phyloP scores from a whole-genome alignment of 2,888 invertebrate species.

The Atethmia centrago region DNA sequence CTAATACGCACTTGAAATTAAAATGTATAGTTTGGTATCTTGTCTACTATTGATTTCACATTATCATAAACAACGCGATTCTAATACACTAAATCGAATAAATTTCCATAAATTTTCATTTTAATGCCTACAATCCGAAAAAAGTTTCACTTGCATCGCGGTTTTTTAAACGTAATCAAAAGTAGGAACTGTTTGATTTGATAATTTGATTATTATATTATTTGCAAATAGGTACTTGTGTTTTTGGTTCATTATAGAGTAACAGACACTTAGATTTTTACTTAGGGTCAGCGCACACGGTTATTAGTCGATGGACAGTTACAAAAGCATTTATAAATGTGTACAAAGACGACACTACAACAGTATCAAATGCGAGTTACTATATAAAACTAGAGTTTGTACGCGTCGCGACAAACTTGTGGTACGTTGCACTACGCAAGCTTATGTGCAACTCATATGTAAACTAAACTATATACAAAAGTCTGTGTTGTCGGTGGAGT shows the following conservation, averaged over 20 bases:
- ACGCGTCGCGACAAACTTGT: slow-evolving; percentile 10
- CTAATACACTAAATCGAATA: too few relatives aligned
- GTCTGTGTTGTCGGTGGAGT: slow-evolving; percentile 28
- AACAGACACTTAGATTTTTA: slow-evolving; percentile 37
- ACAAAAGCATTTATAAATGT: slow-evolving; percentile 34
- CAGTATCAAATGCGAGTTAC: slow-evolving; percentile 30
- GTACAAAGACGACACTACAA: slow-evolving; percentile 20
- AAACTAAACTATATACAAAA: slow-evolving; percentile 58
- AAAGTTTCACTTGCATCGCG: too few relatives aligned
- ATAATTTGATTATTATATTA: slow-evolving; percentile 43
- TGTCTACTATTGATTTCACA: too few relatives aligned
- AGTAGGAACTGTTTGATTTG: slow-evolving; percentile 60
- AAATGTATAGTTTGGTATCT: too few relatives aligned
- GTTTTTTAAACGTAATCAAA: slow-evolving; percentile 22
- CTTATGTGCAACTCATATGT: slow-evolving; percentile 45
- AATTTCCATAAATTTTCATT: too few relatives aligned
- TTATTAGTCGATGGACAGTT: slow-evolving; percentile 3
- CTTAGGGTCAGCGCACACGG: slow-evolving; percentile 45
- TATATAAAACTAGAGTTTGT: slow-evolving; percentile 30
- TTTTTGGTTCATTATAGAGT: slow-evolving; percentile 41
- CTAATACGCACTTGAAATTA: too few relatives aligned
- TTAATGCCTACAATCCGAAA: too few relatives aligned
- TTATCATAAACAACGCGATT: too few relatives aligned
- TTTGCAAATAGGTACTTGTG: slow-evolving; percentile 35
- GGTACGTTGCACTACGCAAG: slow-evolving; percentile 46